Evolutionary conservation across 2,113 vertebrate species (phyloP).

Genomic region (Aythya baeri): DNA sequence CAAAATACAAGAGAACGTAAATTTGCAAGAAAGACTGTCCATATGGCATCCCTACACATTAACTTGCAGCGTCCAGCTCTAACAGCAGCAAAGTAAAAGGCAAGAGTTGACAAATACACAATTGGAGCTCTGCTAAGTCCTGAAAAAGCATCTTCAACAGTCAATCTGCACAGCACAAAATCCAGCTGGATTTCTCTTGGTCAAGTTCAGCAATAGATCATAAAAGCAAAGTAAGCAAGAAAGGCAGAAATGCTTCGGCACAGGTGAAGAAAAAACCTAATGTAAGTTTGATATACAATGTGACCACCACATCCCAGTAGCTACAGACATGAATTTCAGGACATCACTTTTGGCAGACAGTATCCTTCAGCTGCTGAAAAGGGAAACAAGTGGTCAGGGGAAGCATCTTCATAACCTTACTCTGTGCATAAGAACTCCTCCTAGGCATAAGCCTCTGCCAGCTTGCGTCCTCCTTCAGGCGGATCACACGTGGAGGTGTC

Average conservation of each 20-base stretch:
- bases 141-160: background rate
- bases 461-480: background rate
- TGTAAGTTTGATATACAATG: accelerated
- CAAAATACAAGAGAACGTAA: background rate
- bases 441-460: background rate
- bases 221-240: background rate
- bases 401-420: background rate
- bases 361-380: background rate
- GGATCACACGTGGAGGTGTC: background rate
- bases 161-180: background rate
- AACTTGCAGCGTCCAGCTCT: background rate
- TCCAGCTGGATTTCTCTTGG: background rate
- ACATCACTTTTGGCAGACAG: background rate
- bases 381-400: background rate
- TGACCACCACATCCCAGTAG: background rate
- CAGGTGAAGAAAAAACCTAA: background rate
- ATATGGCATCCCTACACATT: background rate
- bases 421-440: background rate
- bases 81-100: background rate
- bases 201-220: background rate
- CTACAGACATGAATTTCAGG: background rate
- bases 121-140: background rate
- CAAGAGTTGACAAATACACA: background rate
- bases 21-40: background rate
- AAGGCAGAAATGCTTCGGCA: background rate